Base-by-base conservation (phyloP, 1,140 invertebrate species). In the Zelostemma sp. region DNA sequence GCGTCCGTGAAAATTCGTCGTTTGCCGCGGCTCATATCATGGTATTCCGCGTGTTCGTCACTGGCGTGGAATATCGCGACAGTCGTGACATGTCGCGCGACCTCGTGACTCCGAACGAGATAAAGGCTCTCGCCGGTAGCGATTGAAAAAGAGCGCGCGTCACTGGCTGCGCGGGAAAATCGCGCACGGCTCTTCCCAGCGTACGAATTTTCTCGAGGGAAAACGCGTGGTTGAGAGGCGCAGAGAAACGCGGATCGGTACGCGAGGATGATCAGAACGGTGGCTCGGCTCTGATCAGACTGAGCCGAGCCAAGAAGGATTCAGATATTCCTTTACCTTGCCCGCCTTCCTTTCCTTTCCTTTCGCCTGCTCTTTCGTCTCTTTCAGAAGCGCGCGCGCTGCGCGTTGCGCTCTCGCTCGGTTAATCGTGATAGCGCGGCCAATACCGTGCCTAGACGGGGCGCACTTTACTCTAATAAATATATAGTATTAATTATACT, bases 221-320 rank as follows among this genome's bases (percentile, higher is more conserved):
- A 54, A 48, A 25, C 41, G 47, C 43, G 55, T 21, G 47, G 12
- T 4, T 28, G 28, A 18, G n/a, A n/a, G 17, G 14, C 16, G 18
- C 16, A 51, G 47, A 46, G 53, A 45, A 57, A 46, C 61, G 55
- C 55, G 35, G 41, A n/a, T 21, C 49, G 45, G 6, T 28, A 21
- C 57, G 46, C 17, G n/a, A n/a, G 53, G 4, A 48, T 43, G 76
- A 77, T 63, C 77, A 59, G 74, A 63, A 65, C 76, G 69, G 68
- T 74, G 71, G 73, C 75, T 77, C 78, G 68, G 68, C 76, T 77
- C 60, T 65, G 74, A 78, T 79, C 77, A 67, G 77, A 82, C 80
- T 82, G 79, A 80, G 73, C 63, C 73, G 71, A 67, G 68, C 69
- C 65, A 66, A 68, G 64, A 72, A 80, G 78, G 77, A 79, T 79